Evolutionary conservation across 2,113 vertebrate genomes (phyloP), one percentile per base, ranked within the genome.

Genomic region (Phrynosoma blainvillii): DNA sequence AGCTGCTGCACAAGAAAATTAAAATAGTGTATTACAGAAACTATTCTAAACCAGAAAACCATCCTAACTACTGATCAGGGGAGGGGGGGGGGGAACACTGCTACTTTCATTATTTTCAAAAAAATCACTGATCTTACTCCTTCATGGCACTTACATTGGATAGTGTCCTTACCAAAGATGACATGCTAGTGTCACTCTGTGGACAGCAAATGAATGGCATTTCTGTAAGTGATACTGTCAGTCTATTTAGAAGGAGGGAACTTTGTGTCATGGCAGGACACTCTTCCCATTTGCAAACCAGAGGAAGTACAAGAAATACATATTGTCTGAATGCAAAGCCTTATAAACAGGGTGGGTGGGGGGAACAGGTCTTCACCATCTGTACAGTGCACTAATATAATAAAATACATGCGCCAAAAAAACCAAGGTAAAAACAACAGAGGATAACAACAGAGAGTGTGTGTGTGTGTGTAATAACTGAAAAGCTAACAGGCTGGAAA

Each of bases 1-100:
- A 96, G 95, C 94, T 99, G 98, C 99, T 99, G 95, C 36, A 91
- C 9, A 84, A 94, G 21, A 94, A 91, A 92, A 92, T 70, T 93
- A 27, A 30, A 0, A 42, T 75, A 84, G 77, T 71, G 88, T 92
- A 32, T 52, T 68, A 20, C 1, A 75, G 32, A 47, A 89, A 84
- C 1, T 47, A 14, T 93, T 65, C n/a, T 40, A 82, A 0, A 40
- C 21, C 85, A 84, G 12, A 62, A 73, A 23, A 73, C 25, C 5
- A 40, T 42, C 23, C 2, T 74, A 13, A 56, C 74, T n/a, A 78
- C 4, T 54, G 18, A 85, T 89, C 7, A 70, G 66, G 3, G 85
- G 0, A 40, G 47, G 47, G 47, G 47, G 47, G 7, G 47, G 47
- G 47, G 47, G 47, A 2, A 79, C 10, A 54, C 2, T 5, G 89